Evolutionary conservation across 2,888 invertebrate genomes (phyloP).

Genomic region (Tipula helvola): DNA sequence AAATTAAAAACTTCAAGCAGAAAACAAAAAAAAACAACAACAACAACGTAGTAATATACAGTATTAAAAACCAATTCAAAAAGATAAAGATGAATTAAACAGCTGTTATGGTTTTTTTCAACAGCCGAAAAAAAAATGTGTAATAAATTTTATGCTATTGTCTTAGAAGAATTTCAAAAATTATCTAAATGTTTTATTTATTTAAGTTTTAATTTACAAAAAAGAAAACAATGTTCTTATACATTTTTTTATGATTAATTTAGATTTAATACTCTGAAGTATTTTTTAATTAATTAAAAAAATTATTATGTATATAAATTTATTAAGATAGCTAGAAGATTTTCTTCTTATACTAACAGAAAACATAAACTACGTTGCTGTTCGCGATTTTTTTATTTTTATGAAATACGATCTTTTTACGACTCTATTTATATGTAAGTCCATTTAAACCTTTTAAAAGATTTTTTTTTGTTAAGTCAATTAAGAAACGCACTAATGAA

Average conservation of each 20-base stretch:
- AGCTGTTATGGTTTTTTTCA: slow-evolving; percentile 4
- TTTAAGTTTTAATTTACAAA: neutral
- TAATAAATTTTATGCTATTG: neutral
- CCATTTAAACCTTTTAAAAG: neutral
- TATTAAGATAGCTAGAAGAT: neutral
- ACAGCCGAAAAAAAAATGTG: neutral
- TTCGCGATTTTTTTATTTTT: neutral
- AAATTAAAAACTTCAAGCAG: neutral
- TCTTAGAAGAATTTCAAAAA: neutral
- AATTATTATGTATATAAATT: neutral
- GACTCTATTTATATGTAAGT: neutral
- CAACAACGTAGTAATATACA: neutral
- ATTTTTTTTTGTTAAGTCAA: neutral
- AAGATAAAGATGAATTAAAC: neutral
- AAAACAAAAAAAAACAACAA: neutral
- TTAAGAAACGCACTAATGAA: neutral
- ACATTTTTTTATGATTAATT: neutral
- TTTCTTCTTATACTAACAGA: neutral
- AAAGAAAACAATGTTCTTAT: neutral
- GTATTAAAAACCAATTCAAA: neutral
- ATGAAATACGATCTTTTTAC: neutral
- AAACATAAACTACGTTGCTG: neutral
- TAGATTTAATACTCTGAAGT: neutral
- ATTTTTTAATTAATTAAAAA: neutral
- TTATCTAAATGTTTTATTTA: neutral